phyloP scores from a whole-genome alignment of 1,140 invertebrate genomes.

The Cydia pomonella region DNA sequence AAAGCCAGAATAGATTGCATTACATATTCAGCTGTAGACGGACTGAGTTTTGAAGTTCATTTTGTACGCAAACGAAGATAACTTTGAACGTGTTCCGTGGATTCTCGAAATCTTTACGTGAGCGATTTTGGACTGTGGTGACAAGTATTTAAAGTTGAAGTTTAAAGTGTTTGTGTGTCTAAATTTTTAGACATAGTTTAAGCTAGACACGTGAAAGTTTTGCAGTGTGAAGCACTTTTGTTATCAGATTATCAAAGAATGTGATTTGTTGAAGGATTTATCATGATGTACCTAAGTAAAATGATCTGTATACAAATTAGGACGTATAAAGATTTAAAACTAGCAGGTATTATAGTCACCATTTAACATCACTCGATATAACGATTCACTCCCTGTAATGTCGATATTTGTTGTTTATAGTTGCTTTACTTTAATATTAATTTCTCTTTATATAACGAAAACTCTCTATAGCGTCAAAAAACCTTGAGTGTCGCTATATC shows the following conservation, averaged over 20 bases:
- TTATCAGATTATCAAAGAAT: slow-evolving; percentile 15
- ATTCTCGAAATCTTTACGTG: not conserved
- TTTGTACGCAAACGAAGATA: slow-evolving; percentile 19
- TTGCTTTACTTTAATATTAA: no score
- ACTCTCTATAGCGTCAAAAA: no score
- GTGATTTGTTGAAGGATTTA: slow-evolving; percentile 12
- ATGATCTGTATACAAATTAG: not conserved
- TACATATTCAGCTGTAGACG: not conserved
- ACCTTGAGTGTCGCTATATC: no score
- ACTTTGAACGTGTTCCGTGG: slow-evolving; percentile 18
- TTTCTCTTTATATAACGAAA: no score
- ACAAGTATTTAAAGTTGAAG: not conserved
- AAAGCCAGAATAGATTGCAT: not conserved
- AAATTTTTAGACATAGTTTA: slow-evolving; percentile 1
- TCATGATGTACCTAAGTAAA: slow-evolving; percentile 19
- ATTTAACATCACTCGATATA: no score
- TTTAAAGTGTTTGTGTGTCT: not conserved
- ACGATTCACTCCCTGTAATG: no score
- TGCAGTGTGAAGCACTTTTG: not conserved
- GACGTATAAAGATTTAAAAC: no score
- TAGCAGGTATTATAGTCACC: no score
- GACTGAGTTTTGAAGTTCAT: slow-evolving; percentile 3
- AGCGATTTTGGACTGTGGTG: not conserved
- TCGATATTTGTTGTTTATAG: no score
- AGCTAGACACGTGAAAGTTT: slow-evolving; percentile 22